A percentile compares a stretch with the other conserved stretches of the same genome.
These are phyloP conservation scores for Lithobates sylvaticus DNA, from an alignment of 2,797 vertebrate genomes.

Conservation along the genomic window DNA sequence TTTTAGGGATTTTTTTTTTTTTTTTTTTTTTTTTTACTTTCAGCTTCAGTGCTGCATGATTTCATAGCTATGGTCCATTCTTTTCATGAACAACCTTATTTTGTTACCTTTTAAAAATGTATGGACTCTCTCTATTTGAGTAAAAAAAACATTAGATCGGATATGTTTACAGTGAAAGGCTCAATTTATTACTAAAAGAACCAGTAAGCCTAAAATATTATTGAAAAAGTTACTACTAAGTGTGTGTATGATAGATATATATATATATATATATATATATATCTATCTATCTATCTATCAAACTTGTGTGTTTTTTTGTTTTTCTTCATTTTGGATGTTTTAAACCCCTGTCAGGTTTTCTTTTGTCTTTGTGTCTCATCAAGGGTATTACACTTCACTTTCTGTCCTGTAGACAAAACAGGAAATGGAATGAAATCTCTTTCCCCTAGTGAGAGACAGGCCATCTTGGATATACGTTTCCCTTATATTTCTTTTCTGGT, in stretches of 20 bases:
- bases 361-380: background rate
- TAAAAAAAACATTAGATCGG: background rate
- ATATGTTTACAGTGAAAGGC: no score
- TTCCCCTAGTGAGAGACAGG: no score
- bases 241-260: no score
- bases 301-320: no score
- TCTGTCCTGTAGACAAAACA: no score
- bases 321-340: background rate
- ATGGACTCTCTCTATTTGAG: background rate
- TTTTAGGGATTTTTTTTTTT: background rate
- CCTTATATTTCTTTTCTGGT: no score
- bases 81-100: background rate
- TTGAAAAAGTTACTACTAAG: background rate
- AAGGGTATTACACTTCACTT: no score
- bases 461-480: no score
- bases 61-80: no score
- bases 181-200: background rate
- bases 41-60: background rate
- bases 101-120: background rate
- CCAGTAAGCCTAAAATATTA: background rate
- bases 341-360: background rate
- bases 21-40: background rate
- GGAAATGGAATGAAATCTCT: no score
- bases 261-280: no score
- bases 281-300: no score